A percentile compares a stretch with the other conserved stretches of the same genome.
phyloP scores from a whole-genome alignment of 2,888 invertebrate genomes.

The Drosophila rubida region DNA sequence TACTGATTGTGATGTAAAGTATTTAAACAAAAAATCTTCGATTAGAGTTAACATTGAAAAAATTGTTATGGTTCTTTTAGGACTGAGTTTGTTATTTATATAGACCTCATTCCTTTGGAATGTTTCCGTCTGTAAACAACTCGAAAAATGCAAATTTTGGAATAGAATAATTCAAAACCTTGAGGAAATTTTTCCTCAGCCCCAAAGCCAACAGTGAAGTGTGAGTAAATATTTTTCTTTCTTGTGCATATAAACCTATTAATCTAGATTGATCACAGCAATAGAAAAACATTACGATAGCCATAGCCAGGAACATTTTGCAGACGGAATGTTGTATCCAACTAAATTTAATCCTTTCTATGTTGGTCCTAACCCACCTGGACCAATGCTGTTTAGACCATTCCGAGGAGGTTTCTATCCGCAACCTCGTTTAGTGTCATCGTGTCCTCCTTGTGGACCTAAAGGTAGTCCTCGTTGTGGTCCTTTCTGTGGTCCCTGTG shows the following conservation, averaged over 20 bases:
- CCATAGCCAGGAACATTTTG: conserved; percentile 5
- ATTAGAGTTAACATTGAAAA: background rate
- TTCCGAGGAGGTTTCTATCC: conserved; percentile 20
- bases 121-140: conserved; percentile 6
- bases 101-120: conserved; percentile 1
- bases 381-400: conserved; percentile 28
- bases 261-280: background rate
- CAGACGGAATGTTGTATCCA: conserved; percentile 20
- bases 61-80: background rate
- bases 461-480: conserved; percentile 22
- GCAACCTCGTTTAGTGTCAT: conserved; percentile 3
- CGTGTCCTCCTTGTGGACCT: conserved; percentile 31
- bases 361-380: conserved; percentile 68
- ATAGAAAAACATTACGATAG: background rate
- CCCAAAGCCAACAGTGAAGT: background rate
- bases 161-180: conserved; percentile 1
- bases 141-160: conserved; percentile 10
- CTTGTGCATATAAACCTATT: background rate
- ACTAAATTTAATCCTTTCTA: conserved; percentile 65
- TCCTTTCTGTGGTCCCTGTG: conserved; percentile 19
- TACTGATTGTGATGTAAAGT: too few relatives aligned
- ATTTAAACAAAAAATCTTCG: too few relatives aligned
- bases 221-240: background rate
- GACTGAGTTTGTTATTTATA: background rate
- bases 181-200: conserved; percentile 11